Evolutionary conservation across 2,888 invertebrate species (phyloP), one percentile per base, ranked within the genome.

Genomic region (Drosophila nr. perissopoda): DNA sequence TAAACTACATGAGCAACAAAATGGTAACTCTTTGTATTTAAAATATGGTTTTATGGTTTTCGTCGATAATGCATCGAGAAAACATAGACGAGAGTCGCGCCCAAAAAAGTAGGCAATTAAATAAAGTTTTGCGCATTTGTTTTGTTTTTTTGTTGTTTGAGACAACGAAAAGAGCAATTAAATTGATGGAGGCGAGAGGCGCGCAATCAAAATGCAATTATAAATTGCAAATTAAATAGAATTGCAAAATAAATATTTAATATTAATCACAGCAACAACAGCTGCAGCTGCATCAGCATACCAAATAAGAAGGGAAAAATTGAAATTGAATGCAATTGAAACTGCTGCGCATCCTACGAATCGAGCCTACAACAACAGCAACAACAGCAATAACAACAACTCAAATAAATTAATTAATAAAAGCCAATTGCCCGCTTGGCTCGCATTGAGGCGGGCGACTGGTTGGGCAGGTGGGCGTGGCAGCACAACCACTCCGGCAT

Each of bases 391-490:
- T 63, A 69, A 45, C 68, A 73, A 64, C 61, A 76, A 56, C 67
- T 69, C 75, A 85, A 90, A 80, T 87, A 89, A 85, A 89, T 89
- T 87, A 86, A 89, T 86, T 84, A 89, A 86, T 89, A 87, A 83
- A 89, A 81, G 74, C 58, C 85, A 78, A 78, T 77, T 76, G 77
- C 62, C 56, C 67, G 76, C 51, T 61, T 57, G 62, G 69, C 48
- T 64, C 63, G 56, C 31, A 52, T 34, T 59, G 49, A 60, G 56
- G 42, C 42, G 36, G 16, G 8, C 49, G 27, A 6, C 29, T n/a
- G 52, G n/a, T 25, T 5, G 51, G 27, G 8, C 25, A 25, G 10
- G 3, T 18, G 51, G 60, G 29, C 56, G 59, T 51, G 53, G 57
- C 58, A 52, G 10, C 13, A 25, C 56, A 33, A 16, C 33, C 76